Evolutionary conservation across 2,797 vertebrate species (phyloP).

Genomic region (Knipowitschia caucasica): DNA sequence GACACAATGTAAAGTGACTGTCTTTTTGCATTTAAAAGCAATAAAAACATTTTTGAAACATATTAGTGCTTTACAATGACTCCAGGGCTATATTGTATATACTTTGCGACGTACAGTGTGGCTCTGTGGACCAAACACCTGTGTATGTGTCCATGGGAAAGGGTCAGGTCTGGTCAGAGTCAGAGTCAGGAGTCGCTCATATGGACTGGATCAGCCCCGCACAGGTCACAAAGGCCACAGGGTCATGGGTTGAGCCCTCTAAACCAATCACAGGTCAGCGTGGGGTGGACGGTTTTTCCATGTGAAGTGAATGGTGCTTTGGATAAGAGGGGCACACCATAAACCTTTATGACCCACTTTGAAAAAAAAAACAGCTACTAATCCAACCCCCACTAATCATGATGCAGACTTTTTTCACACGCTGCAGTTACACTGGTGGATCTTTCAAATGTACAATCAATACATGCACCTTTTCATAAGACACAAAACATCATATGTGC

Average conservation of each 20-base stretch:
- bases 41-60: too few species aligned
- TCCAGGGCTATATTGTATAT: too few species aligned
- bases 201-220: slow-evolving; percentile 67
- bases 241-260: slow-evolving; percentile 54
- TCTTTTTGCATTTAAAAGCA: too few species aligned
- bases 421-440: not conserved
- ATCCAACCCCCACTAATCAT: slow-evolving; percentile 19
- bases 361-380: slow-evolving; percentile 26
- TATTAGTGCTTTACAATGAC: too few species aligned
- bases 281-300: slow-evolving; percentile 39
- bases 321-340: slow-evolving; percentile 46
- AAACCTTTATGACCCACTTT: slow-evolving; percentile 31
- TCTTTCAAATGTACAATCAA: not conserved
- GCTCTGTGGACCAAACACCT: slow-evolving; percentile 49
- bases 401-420: slow-evolving; percentile 21
- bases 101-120: not conserved
- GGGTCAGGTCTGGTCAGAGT: slow-evolving; percentile 56
- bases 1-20: too few species aligned
- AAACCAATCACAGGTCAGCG: slow-evolving; percentile 59
- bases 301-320: slow-evolving; percentile 52
- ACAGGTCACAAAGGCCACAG: slow-evolving; percentile 45
- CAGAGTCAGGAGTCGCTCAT: slow-evolving; percentile 69
- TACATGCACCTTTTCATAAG: not conserved
- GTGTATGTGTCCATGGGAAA: slow-evolving; percentile 31
- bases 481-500: too few species aligned